A percentile compares a stretch with the other conserved stretches of the same genome.
These are phyloP conservation scores for Casuarius casuarius DNA, from an alignment of 2,113 vertebrate genomes.

Conservation along the genomic window DNA sequence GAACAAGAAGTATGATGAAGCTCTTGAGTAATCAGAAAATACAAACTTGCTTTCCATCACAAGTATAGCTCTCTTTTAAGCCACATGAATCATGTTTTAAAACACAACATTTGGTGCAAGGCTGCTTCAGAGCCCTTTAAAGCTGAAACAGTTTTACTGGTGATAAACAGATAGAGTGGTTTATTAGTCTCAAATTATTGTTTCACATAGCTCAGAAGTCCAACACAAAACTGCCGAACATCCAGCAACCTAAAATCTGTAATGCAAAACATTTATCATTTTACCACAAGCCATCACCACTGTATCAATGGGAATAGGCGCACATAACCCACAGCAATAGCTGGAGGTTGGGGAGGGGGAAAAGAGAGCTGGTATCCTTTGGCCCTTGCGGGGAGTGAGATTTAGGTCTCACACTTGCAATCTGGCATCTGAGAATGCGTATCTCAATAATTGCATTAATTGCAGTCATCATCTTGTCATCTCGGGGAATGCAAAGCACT, in stretches of 20 bases:
- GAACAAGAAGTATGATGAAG: neutral
- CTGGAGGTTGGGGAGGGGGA: neutral
- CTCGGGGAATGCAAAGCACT: neutral
- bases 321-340: fast-evolving
- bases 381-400: fast-evolving
- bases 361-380: fast-evolving
- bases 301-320: neutral
- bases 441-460: fast-evolving
- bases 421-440: fast-evolving
- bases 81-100: neutral
- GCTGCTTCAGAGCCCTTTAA: neutral
- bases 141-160: neutral
- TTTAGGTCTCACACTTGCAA: neutral
- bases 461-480: fast-evolving
- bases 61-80: neutral
- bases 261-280: neutral
- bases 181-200: neutral
- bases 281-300: neutral
- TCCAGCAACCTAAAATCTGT: neutral
- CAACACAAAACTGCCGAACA: neutral
- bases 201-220: neutral
- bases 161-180: neutral
- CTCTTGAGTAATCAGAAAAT: neutral
- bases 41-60: neutral
- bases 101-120: neutral